phyloP scores from a whole-genome alignment of 2,797 vertebrate species.

The Knipowitschia caucasica region DNA sequence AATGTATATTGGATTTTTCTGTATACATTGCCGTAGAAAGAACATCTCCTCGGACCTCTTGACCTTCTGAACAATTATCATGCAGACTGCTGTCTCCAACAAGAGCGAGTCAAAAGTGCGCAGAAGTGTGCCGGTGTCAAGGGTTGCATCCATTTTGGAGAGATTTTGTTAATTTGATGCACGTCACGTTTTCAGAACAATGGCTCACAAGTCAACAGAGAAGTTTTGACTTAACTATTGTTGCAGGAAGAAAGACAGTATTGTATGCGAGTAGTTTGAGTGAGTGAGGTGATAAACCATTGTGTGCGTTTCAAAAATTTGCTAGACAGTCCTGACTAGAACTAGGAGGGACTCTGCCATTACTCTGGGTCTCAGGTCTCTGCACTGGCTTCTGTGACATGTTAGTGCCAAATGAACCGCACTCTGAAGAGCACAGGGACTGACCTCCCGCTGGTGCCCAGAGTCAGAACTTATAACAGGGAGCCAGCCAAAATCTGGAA shows the following conservation, averaged over 20 bases:
- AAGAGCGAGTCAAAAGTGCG: neutral
- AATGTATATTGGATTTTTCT: slow-evolving; percentile 20
- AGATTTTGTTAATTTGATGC: slow-evolving; percentile 21
- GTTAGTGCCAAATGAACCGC: too few relatives aligned
- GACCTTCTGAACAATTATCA: slow-evolving; percentile 32
- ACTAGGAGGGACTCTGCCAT: too few relatives aligned
- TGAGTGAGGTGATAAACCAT: too few relatives aligned
- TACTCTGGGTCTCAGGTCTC: too few relatives aligned
- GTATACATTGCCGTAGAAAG: slow-evolving; percentile 8
- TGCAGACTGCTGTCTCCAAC: slow-evolving; percentile 17
- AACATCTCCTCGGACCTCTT: slow-evolving; percentile 34
- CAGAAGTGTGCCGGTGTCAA: slow-evolving; percentile 29
- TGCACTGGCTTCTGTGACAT: too few relatives aligned
- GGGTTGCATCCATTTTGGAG: slow-evolving; percentile 15
- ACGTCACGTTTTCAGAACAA: slow-evolving; percentile 9
- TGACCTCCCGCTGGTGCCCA: too few relatives aligned
- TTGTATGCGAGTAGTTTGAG: neutral
- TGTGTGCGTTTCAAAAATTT: too few relatives aligned
- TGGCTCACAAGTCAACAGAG: slow-evolving; percentile 10
- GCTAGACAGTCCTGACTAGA: too few relatives aligned
- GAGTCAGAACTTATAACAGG: too few relatives aligned
- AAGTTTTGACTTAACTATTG: slow-evolving; percentile 6
- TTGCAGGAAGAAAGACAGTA: neutral
- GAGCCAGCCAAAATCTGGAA: too few relatives aligned
- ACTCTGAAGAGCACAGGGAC: too few relatives aligned